Evolutionary conservation across 1,140 invertebrate genomes (phyloP).

Genomic region (Rhopalosiphum maidis): DNA sequence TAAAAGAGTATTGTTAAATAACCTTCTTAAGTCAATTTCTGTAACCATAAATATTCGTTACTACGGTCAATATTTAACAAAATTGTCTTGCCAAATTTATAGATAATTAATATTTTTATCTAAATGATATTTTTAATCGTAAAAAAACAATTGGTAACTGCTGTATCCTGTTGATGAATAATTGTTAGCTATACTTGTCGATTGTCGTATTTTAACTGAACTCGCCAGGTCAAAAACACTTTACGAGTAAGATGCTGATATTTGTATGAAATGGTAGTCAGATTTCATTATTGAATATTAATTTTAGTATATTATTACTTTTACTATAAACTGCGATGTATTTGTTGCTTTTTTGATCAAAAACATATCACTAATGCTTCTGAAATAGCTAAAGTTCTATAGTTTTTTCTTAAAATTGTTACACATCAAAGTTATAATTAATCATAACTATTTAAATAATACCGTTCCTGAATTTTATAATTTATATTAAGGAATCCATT

Average conservation of each 20-base stretch:
- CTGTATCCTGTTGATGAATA: not conserved
- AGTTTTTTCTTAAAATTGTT: not conserved
- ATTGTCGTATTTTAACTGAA: not conserved
- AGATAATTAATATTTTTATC: not conserved
- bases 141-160: not conserved
- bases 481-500: not conserved
- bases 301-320: not conserved
- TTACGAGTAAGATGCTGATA: not conserved
- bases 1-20: not conserved
- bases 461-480: not conserved
- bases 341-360: not conserved
- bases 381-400: no score
- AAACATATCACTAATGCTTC: not conserved
- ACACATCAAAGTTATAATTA: no score
- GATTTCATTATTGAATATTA: not conserved
- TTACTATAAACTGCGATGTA: not conserved
- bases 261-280: no score
- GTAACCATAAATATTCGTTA: not conserved
- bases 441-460: not conserved
- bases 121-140: not conserved
- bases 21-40: not conserved
- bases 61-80: not conserved
- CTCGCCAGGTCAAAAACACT: not conserved
- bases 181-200: not conserved
- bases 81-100: not conserved